Percentiles rank a stretch among this genome's conserved stretches.
Evolutionary conservation across 2,888 invertebrate species (phyloP).

Genomic region (Sicus ferrugineus): DNA sequence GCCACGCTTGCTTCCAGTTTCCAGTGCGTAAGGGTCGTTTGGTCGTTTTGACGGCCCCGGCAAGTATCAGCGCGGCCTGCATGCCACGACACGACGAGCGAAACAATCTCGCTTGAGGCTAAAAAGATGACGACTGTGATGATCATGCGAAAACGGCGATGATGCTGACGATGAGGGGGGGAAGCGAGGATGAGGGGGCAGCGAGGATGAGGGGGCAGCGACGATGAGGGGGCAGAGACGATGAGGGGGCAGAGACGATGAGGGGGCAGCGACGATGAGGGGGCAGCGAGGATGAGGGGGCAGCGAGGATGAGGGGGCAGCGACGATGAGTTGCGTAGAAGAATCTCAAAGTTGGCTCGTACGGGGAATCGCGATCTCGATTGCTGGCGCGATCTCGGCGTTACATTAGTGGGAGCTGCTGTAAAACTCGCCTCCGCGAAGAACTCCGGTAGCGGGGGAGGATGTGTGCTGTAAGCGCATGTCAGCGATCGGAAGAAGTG

Average conservation of each 20-base stretch:
- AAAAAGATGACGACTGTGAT: slow-evolving; percentile 8
- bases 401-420: slow-evolving; percentile 32
- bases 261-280: too few relatives aligned
- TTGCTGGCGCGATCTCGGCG: background rate
- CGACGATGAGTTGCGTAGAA: slow-evolving; percentile 2
- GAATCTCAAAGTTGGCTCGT: background rate
- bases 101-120: slow-evolving; percentile 14
- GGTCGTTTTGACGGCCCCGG: background rate
- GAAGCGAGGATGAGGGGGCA: too few relatives aligned
- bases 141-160: background rate
- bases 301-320: background rate
- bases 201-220: too few relatives aligned
- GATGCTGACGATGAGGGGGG: too few relatives aligned
- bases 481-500: background rate
- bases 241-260: too few relatives aligned
- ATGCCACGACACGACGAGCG: slow-evolving; percentile 21
- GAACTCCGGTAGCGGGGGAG: slow-evolving; percentile 30
- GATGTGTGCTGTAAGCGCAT: slow-evolving; percentile 29
- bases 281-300: too few relatives aligned
- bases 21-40: too few relatives aligned
- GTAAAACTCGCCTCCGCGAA: slow-evolving; percentile 31
- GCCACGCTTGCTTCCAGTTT: too few relatives aligned
- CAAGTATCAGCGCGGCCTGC: background rate
- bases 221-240: too few relatives aligned
- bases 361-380: background rate